Conservation (phyloP, 2,113 vertebrate species). For the Protobothrops mucrosquamatus region DNA sequence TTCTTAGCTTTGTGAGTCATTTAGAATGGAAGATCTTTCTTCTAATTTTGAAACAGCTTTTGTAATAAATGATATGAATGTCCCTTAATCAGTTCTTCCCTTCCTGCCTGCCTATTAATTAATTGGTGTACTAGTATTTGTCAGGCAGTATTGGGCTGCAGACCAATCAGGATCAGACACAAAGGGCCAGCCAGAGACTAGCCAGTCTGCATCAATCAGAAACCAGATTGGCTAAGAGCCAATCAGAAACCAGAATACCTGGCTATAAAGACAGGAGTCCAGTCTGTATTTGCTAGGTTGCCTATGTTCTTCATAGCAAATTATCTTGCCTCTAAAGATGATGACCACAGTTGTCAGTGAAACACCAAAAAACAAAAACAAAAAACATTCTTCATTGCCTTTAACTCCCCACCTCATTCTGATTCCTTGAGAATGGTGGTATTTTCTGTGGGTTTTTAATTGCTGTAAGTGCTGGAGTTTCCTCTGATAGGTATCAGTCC, state of each 20-base stretch:
- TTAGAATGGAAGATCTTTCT: not conserved
- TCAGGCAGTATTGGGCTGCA: not conserved
- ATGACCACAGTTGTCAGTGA: too few species aligned
- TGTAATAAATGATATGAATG: not conserved
- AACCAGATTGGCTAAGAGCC: not conserved
- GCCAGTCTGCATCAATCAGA: not conserved
- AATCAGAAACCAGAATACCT: too few species aligned
- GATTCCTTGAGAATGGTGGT: too few species aligned
- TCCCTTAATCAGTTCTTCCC: not conserved
- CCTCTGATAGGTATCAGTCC: not conserved
- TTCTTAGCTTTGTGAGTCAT: not conserved
- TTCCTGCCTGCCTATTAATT: not conserved
- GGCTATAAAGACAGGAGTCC: too few species aligned
- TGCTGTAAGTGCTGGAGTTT: not conserved
- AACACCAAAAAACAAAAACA: too few species aligned
- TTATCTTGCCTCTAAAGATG: too few species aligned
- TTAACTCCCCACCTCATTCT: too few species aligned
- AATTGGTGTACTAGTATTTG: not conserved
- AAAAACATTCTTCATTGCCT: too few species aligned
- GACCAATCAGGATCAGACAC: not conserved
- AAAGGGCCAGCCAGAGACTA: not conserved
- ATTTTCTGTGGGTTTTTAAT: not conserved
- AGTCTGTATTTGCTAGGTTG: too few species aligned
- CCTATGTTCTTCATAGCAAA: too few species aligned
- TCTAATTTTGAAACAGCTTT: not conserved